Percentiles rank a stretch among this genome's conserved stretches.
Conservation (phyloP, 1,140 invertebrate genomes). For the Lysiphlebus fabarum region DNA sequence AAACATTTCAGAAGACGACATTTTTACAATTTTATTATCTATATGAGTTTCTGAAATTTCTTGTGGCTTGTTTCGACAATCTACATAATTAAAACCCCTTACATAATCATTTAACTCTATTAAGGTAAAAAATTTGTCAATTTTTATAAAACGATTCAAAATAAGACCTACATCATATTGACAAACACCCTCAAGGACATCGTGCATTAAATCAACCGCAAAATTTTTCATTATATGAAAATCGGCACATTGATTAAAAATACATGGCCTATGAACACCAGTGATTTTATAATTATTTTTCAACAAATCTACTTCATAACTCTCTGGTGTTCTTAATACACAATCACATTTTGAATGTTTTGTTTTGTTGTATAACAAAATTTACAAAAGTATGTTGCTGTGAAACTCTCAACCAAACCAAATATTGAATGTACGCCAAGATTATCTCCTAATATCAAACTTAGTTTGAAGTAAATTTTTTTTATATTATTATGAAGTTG, state of each 20-base stretch:
- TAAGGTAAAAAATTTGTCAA: constrained; percentile 30
- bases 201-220: constrained; percentile 35
- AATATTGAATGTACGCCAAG: constrained; percentile 37
- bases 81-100: constrained; percentile 24
- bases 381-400: constrained; percentile 31
- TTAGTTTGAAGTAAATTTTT: constrained; percentile 33
- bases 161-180: constrained; percentile 31
- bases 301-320: no score
- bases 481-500: constrained; percentile 16
- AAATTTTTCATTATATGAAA: constrained; percentile 34
- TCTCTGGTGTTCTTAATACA: no score
- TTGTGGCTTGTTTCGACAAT: constrained; percentile 27
- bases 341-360: no score
- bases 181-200: constrained; percentile 32
- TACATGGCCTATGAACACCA: no score
- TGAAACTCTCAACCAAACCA: constrained; percentile 38
- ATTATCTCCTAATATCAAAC: constrained; percentile 40
- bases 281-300: no score
- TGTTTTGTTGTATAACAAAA: constrained; percentile 33
- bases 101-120: constrained; percentile 29
- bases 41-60: constrained; percentile 20
- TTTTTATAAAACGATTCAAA: constrained; percentile 26
- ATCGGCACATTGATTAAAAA: not conserved
- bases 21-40: constrained; percentile 23
- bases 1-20: constrained; percentile 33